A percentile compares a stretch with the other conserved stretches of the same genome.
Evolutionary conservation across 2,113 vertebrate genomes (phyloP).

Genomic region (Gasterosteus nipponicus): DNA sequence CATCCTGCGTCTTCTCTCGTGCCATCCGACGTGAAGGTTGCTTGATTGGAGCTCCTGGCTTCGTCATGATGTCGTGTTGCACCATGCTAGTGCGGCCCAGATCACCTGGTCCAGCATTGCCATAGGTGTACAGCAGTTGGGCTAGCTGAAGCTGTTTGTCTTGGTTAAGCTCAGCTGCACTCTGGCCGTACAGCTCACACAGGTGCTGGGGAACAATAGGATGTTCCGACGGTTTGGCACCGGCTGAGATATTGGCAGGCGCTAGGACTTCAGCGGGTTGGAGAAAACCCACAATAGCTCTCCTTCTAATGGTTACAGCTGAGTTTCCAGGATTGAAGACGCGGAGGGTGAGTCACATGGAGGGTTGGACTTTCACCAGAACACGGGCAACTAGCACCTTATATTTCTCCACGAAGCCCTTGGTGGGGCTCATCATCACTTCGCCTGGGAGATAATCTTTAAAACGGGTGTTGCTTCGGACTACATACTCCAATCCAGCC

Average conservation of each 20-base stretch:
- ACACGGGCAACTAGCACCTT: background rate
- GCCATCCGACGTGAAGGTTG: constrained; percentile 38
- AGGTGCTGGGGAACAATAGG: constrained; percentile 22
- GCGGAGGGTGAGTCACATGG: background rate
- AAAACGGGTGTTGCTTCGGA: too few species aligned
- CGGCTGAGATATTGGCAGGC: background rate
- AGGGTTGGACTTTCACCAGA: background rate
- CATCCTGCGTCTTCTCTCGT: background rate
- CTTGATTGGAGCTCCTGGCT: constrained; percentile 23
- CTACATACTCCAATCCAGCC: too few species aligned
- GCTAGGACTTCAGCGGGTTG: background rate
- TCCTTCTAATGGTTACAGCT: background rate
- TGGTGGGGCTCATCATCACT: too few species aligned
- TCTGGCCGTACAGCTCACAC: constrained; percentile 30
- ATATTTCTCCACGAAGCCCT: too few species aligned
- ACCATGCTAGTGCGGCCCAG: constrained; percentile 47
- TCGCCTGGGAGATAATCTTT: too few species aligned
- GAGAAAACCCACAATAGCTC: background rate
- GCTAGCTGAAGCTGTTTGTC: constrained; percentile 1
- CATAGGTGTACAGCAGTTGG: constrained; percentile 29
- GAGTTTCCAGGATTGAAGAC: background rate
- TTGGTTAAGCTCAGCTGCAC: background rate
- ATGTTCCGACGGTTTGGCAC: background rate
- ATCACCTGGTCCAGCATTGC: background rate
- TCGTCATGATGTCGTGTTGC: constrained; percentile 44